These are phyloP conservation scores for Drosophila flavopinicola DNA, from an alignment of 2,888 invertebrate species.

Conservation along the genomic window DNA sequence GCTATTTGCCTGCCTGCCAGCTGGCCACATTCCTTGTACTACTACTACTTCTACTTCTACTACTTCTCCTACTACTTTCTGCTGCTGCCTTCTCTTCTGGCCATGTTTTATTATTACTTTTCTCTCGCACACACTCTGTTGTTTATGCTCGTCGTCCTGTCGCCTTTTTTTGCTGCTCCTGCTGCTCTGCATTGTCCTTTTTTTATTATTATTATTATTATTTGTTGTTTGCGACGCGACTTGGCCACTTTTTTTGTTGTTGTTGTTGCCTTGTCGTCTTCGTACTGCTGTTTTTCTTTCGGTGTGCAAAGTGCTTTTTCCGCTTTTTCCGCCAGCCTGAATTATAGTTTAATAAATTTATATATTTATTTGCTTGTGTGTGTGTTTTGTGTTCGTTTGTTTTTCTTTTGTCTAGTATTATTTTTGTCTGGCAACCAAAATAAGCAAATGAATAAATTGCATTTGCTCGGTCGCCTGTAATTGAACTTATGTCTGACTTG, in stretches of 20 bases:
- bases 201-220: constrained; percentile 27
- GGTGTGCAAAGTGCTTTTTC: constrained; percentile 70
- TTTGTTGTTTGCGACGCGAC: constrained; percentile 39
- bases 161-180: constrained; percentile 26
- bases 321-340: constrained; percentile 51
- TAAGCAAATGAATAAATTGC: constrained; percentile 60
- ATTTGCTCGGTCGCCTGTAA: constrained; percentile 37
- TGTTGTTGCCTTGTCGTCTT: constrained; percentile 3
- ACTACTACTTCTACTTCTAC: not conserved
- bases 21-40: constrained; percentile 14
- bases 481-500: constrained; percentile 53
- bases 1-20: constrained; percentile 41
- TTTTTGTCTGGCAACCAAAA: constrained; percentile 14
- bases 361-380: constrained; percentile 55
- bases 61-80: not conserved
- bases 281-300: not conserved
- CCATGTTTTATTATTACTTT: constrained; percentile 75
- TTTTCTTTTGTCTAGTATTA: not conserved
- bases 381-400: constrained; percentile 5
- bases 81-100: constrained; percentile 53
- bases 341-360: constrained; percentile 79
- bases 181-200: constrained; percentile 67
- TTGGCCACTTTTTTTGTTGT: constrained; percentile 45
- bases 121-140: constrained; percentile 66
- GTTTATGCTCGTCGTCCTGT: constrained; percentile 61